Evolutionary conservation across 2,888 invertebrate genomes (phyloP).

Genomic region (Campoplex nolae): DNA sequence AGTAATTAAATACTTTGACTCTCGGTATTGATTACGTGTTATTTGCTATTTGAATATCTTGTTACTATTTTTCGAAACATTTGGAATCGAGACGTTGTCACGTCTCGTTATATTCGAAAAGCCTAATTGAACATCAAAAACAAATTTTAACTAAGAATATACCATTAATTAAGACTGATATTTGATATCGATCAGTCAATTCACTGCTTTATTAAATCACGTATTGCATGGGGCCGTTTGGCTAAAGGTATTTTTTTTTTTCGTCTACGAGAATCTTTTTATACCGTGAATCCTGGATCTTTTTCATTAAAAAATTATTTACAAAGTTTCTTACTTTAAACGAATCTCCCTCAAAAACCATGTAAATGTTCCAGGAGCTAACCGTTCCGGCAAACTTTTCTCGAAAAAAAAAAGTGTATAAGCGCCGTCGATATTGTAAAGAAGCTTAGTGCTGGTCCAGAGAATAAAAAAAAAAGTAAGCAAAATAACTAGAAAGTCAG

Average conservation of each 20-base stretch:
- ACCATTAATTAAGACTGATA: no score
- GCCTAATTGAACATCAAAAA: no score
- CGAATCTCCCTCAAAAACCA: not conserved
- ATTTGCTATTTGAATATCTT: no score
- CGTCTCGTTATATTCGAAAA: no score
- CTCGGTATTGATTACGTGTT: no score
- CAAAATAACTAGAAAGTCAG: slow-evolving; percentile 3
- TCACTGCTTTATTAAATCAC: not conserved
- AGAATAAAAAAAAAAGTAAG: not conserved
- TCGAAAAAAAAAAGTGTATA: not conserved
- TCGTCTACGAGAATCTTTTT: not conserved
- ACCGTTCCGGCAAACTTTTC: not conserved
- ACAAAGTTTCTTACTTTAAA: not conserved
- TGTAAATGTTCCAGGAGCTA: not conserved
- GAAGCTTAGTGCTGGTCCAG: not conserved
- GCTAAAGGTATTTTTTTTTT: not conserved
- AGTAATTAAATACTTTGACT: no score
- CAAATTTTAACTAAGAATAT: no score
- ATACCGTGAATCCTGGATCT: not conserved
- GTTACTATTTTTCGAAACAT: no score
- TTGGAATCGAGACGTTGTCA: no score
- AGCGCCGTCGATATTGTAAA: slow-evolving; percentile 4
- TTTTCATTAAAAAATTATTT: not conserved
- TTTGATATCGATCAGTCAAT: no score
- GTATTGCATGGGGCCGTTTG: not conserved